Base-by-base conservation (phyloP, 2,888 invertebrate genomes). In the Fragum sueziense region DNA sequence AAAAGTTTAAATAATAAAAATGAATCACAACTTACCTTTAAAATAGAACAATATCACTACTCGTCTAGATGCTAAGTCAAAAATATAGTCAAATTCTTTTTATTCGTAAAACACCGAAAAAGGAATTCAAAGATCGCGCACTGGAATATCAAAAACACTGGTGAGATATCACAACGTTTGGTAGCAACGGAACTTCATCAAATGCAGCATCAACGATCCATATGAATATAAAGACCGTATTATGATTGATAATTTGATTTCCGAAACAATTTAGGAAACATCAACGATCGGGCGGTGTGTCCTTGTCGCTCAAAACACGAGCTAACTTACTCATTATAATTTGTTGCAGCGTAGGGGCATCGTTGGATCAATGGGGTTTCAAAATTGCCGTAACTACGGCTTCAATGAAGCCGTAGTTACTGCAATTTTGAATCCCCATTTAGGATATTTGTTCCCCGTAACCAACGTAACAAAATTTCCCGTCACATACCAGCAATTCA, bases 211-310 rank as follows among this genome's bases (percentile, higher is more conserved):
- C 41, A 61, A 20, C 33, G 59, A 71, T 71, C 71, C 71, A 31
- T 59, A 59, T 59, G 59, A 59, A 65, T 73, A 73, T 73, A 65
- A 73, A 70, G 70, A 70, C 79, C 52, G 70, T 77, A 82, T 84
- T 82, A 80, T 80, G 70, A 82, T 73, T 78, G 80, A 76, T 86
- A 85, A 86, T 82, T 70, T 74, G 83, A 85, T 87, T 85, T 85
- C 74, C 80, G 57, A 27, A 70, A 74, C 80, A 85, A 81, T 84
- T 78, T 80, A 75, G 67, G 74, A 82, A 54, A 84, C 81, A 83
- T 80, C 83, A 34, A 27, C 7, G 41, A 41, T 61, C 59, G 59
- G 61, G 57, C 61, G 62, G 70, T 69, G 61, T 76, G 65, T 47
- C 75, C 22, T n/a, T 20, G 65, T 27, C 41, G 25, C 34, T 41